Evolutionary conservation across 2,113 vertebrate genomes (phyloP).

Genomic region (Hypocryptadius cinnamomeus): DNA sequence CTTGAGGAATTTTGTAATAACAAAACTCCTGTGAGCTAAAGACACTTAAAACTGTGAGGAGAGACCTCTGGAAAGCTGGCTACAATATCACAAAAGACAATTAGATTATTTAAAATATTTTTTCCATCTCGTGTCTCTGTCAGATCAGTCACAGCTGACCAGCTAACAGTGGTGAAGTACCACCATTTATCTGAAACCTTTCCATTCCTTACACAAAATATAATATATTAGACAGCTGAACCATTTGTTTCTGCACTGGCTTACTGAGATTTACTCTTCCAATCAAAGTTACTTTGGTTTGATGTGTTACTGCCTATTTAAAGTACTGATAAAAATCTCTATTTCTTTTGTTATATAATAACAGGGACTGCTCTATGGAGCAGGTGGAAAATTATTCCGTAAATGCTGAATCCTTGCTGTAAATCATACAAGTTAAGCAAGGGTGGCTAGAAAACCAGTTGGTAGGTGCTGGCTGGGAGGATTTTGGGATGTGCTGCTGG

Average conservation of each 20-base stretch:
- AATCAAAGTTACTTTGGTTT: neutral
- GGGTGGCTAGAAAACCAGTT: neutral
- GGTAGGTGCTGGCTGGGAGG: neutral
- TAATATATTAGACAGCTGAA: neutral
- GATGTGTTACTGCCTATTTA: neutral
- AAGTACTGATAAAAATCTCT: neutral
- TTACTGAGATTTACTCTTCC: neutral
- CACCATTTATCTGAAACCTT: neutral
- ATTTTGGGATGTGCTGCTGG: neutral
- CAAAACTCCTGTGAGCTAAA: neutral
- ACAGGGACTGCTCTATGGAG: neutral
- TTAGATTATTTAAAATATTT: neutral
- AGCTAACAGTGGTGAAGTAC: neutral
- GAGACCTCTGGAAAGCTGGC: neutral
- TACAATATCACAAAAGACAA: neutral
- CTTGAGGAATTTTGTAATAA: neutral
- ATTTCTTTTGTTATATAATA: neutral
- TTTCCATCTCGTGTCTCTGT: neutral
- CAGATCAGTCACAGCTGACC: neutral
- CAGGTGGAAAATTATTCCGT: neutral
- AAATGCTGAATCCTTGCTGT: neutral
- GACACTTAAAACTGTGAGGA: neutral
- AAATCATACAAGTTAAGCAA: neutral
- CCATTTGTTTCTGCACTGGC: neutral
- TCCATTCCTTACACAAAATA: neutral